Evolutionary conservation across 2,888 invertebrate species (phyloP).

Genomic region (Acheta domesticus): DNA sequence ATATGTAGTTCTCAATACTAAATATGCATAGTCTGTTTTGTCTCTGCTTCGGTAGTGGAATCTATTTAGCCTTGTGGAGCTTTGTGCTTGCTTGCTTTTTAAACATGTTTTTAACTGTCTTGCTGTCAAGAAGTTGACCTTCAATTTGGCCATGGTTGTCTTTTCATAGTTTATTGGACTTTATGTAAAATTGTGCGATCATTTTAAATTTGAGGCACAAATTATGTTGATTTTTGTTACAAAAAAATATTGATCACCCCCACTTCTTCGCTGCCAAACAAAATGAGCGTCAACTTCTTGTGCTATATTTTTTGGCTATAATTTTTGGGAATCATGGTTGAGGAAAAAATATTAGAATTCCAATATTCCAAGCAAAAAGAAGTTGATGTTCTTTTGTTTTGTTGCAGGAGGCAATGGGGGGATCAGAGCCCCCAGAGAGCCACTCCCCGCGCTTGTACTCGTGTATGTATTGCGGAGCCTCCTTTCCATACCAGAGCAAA

Average conservation of each 20-base stretch:
- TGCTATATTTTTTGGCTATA: conserved; percentile 43
- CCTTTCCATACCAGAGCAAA: conserved; percentile 88
- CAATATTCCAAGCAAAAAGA: conserved; percentile 57
- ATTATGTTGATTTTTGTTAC: conserved; percentile 25
- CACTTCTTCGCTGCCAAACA: conserved; percentile 57
- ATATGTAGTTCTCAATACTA: neutral
- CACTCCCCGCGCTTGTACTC: conserved; percentile 62
- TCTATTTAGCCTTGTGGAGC: neutral
- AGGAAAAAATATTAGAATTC: conserved; percentile 28
- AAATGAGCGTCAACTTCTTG: conserved; percentile 88
- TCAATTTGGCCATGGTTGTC: conserved; percentile 86
- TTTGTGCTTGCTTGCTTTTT: conserved; percentile 38
- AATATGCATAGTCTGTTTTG: neutral
- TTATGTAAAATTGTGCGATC: conserved; percentile 32
- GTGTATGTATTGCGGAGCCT: conserved; percentile 86
- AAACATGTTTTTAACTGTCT: conserved; percentile 38
- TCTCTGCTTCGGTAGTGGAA: conserved; percentile 5
- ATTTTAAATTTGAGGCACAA: conserved; percentile 24
- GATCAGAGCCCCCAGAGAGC: conserved; percentile 56
- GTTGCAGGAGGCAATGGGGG: conserved; percentile 88
- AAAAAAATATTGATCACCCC: conserved; percentile 30
- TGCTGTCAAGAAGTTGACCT: conserved; percentile 92
- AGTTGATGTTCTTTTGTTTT: conserved; percentile 88
- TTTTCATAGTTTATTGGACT: conserved; percentile 43
- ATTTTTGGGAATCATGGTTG: conserved; percentile 30